Percentiles rank a stretch among this genome's conserved stretches.
These are phyloP conservation scores for Trichosurus vulpecula DNA, from an alignment of 2,797 vertebrate species.

Conservation along the genomic window DNA sequence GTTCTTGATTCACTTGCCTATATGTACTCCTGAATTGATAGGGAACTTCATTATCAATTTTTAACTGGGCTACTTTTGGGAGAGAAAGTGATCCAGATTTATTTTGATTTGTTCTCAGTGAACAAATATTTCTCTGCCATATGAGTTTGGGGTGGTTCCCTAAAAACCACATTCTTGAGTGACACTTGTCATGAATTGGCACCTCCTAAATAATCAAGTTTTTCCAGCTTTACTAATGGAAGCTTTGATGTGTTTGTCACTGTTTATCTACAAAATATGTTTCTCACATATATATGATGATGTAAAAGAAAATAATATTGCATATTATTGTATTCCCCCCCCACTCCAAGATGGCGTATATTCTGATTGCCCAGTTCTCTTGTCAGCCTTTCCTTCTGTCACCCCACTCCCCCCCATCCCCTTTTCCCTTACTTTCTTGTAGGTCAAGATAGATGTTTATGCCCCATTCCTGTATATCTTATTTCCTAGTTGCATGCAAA, in stretches of 20 bases:
- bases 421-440: too few species aligned
- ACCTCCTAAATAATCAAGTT: not conserved
- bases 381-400: too few species aligned
- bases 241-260: not conserved
- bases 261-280: not conserved
- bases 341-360: too few species aligned
- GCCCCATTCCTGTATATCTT: too few species aligned
- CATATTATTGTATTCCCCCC: too few species aligned
- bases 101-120: not conserved
- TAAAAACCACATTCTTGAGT: not conserved
- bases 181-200: not conserved
- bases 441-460: too few species aligned
- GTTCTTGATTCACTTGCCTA: not conserved
- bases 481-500: too few species aligned
- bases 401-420: too few species aligned
- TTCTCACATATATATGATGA: not conserved
- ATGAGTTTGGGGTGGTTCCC: not conserved
- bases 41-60: conserved; percentile 25
- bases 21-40: conserved; percentile 32
- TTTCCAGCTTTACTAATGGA: not conserved
- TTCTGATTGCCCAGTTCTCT: too few species aligned
- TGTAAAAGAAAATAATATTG: too few species aligned
- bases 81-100: conserved; percentile 26
- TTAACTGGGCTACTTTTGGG: conserved; percentile 2
- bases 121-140: not conserved